Evolutionary conservation across 2,797 vertebrate species (phyloP).

Genomic region (Sus cebifrons): DNA sequence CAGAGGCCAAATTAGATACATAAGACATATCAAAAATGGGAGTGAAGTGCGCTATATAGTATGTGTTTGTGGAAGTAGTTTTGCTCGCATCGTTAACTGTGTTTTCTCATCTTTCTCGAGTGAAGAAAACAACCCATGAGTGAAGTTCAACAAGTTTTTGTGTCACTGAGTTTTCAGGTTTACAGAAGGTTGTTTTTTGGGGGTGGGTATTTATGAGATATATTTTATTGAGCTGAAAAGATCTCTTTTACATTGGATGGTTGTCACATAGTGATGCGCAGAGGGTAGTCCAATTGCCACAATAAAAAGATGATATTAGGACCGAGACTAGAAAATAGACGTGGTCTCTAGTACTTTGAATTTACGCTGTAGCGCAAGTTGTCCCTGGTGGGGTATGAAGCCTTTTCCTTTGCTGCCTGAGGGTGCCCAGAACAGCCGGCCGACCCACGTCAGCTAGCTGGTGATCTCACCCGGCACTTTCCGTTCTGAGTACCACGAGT

Average conservation of each 20-base stretch:
- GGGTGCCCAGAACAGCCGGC: fast-evolving
- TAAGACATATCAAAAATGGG: background rate
- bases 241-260: background rate
- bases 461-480: background rate
- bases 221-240: background rate
- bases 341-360: background rate
- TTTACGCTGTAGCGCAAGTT: background rate
- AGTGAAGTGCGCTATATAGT: background rate
- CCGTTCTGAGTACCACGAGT: background rate
- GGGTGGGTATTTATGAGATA: background rate
- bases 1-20: background rate
- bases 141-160: background rate
- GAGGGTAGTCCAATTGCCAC: background rate
- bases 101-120: background rate
- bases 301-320: too few species aligned
- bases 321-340: too few species aligned
- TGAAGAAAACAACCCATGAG: background rate
- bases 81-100: background rate
- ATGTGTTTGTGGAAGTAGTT: background rate
- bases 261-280: background rate
- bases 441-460: fast-evolving
- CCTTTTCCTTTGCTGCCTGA: background rate
- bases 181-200: background rate
- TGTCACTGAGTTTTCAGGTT: background rate
- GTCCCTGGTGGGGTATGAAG: background rate